These are phyloP conservation scores for Martes martes DNA, from an alignment of 2,113 vertebrate species.

Conservation along the genomic window DNA sequence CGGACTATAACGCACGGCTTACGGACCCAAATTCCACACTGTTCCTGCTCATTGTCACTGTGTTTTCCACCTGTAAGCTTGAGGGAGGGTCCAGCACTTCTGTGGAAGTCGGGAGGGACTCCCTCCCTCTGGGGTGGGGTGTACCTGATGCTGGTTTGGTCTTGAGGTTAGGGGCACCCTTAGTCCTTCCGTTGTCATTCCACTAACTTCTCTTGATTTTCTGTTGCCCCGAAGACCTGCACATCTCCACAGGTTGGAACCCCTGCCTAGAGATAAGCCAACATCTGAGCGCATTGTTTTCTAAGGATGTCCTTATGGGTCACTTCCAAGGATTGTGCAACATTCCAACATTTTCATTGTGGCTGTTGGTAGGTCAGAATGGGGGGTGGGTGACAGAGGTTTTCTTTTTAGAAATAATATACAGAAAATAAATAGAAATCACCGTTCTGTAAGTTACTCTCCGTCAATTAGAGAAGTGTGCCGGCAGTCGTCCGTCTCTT, in stretches of 20 bases:
- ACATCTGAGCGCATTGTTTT: fast-evolving
- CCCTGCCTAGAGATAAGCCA: fast-evolving
- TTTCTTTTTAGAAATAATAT: not conserved
- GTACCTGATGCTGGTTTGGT: not conserved
- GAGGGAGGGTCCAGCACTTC: not conserved
- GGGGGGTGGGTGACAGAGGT: too few species aligned
- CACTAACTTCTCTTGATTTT: fast-evolving
- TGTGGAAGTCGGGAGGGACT: not conserved
- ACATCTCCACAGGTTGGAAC: not conserved
- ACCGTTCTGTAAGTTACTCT: fast-evolving
- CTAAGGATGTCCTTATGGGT: not conserved
- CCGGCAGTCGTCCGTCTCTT: conserved; percentile 16
- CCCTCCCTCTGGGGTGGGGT: not conserved
- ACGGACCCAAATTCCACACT: not conserved
- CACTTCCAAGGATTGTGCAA: not conserved
- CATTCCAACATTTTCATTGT: not conserved
- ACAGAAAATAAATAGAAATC: not conserved
- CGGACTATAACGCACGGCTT: not conserved
- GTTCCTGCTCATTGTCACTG: fast-evolving
- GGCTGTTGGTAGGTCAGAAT: fast-evolving
- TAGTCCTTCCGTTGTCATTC: not conserved
- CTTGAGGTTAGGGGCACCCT: fast-evolving
- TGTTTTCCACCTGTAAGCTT: not conserved
- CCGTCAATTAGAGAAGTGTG: not conserved
- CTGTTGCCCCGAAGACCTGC: not conserved